Evolutionary conservation across 53 echinoderm and acorn worm genomes (phyloP), one percentile per base, ranked within the genome.

Genomic region (Henricia sp.): DNA sequence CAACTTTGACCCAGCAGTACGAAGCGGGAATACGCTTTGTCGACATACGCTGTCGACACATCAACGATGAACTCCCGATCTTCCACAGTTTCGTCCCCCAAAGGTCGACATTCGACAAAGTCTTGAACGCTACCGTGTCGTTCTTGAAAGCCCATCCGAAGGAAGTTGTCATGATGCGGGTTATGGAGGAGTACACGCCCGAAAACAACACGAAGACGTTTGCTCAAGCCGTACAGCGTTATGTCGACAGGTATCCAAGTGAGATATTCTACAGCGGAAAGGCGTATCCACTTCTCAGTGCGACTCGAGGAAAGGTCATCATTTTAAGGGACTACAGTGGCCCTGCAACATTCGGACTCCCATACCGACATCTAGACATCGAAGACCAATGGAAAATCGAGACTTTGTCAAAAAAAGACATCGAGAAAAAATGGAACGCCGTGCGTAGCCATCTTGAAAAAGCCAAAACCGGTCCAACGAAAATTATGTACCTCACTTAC

Each of bases 31-130:
- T 82, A 30, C 82, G 82, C 6, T 82, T 82, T 67, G 66, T 82
- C 82, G 82, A 82, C 50, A 82, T 82, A 42, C 82, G 82, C 23
- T 82, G 82, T 21, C 48, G 67, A 26, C 82, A 67, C 39, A 29
- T 34, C 23, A 82, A 82, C 51, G 67, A 82, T 41, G 36, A 41
- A 6, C 42, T 82, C 4, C 82, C 16, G n/a, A 67, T 82, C 67
- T 57, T 33, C n/a, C 65, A 82, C 37, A 67, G 36, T 33, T 3
- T 12, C 19, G 25, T 65, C 2, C 51, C 56, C 19, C 82, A 82
- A 35, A 55, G n/a, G 0, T 24, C 51, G 0, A 35, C 39, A 13
- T 82, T 82, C 10, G 67, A 51, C 67, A 36, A 82, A 21, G 82
- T 82, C 2, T 35, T 82, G 25, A 46, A 52, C 14, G 50, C 23